Conservation (phyloP, 2,888 invertebrate genomes). For the Syrphus vitripennis region DNA sequence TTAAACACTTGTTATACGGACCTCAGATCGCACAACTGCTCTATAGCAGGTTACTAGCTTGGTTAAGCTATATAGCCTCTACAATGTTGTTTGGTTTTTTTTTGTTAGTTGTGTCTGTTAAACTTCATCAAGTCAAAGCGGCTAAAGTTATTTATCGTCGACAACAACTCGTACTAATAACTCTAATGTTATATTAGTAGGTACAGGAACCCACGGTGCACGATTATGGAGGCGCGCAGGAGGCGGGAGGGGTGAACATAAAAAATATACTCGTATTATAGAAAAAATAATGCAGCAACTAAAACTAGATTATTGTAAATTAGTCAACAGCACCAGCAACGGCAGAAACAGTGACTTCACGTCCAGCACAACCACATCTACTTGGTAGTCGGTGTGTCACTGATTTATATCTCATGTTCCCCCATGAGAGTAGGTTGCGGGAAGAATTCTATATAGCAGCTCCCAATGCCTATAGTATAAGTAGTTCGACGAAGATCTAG, state of each 20-base stretch:
- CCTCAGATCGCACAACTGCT: slow-evolving; percentile 22
- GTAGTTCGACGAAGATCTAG: slow-evolving; percentile 40
- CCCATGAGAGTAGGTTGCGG: slow-evolving; percentile 29
- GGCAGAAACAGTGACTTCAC: slow-evolving; percentile 33
- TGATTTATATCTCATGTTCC: slow-evolving; percentile 63
- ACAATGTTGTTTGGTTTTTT: background rate
- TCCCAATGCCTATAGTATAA: background rate
- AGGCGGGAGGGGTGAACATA: background rate
- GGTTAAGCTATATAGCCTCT: background rate
- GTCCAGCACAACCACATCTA: background rate
- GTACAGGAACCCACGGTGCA: slow-evolving; percentile 26
- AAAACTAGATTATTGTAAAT: slow-evolving; percentile 67
- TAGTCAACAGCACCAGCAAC: slow-evolving; percentile 53
- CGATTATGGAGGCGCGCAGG: background rate
- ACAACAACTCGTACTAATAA: slow-evolving; percentile 69
- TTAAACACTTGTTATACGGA: slow-evolving; percentile 61
- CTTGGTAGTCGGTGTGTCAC: slow-evolving; percentile 60
- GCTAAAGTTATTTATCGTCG: slow-evolving; percentile 65
- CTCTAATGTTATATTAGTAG: slow-evolving; percentile 66
- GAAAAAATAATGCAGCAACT: slow-evolving; percentile 11
- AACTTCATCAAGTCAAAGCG: slow-evolving; percentile 55
- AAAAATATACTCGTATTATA: background rate
- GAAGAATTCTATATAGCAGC: slow-evolving; percentile 21
- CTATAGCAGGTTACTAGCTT: slow-evolving; percentile 1
- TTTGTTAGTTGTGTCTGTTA: slow-evolving; percentile 37